Conservation (phyloP, 2,888 invertebrate species). For the Eristalis arbustorum region DNA sequence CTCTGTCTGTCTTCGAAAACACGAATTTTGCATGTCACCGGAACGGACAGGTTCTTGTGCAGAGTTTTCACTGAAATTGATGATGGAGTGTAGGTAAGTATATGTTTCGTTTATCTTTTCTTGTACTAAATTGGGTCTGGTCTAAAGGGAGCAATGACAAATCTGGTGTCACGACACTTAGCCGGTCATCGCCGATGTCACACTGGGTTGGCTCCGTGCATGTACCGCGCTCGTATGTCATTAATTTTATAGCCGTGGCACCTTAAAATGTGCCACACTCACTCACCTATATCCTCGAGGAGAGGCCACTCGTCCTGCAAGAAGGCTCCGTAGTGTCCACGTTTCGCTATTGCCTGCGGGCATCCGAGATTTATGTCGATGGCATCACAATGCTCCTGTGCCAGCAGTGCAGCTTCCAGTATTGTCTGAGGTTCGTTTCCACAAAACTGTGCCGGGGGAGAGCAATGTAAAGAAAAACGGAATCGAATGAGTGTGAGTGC, state of each 20-base stretch:
- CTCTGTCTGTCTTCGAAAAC: constrained; percentile 92
- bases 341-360: constrained; percentile 97
- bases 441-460: constrained; percentile 88
- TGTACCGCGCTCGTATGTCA: constrained; percentile 18
- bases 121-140: constrained; percentile 21
- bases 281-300: constrained; percentile 88
- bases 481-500: background rate
- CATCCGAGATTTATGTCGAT: constrained; percentile 99
- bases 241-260: constrained; percentile 29
- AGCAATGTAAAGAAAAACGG: constrained; percentile 5
- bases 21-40: constrained; percentile 98
- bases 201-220: constrained; percentile 15
- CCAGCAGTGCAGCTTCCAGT: constrained; percentile 92
- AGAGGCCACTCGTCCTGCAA: constrained; percentile 97
- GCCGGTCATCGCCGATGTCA: constrained; percentile 34
- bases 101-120: background rate
- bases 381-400: constrained; percentile 94
- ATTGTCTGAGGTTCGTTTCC: constrained; percentile 95
- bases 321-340: constrained; percentile 97
- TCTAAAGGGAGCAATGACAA: background rate
- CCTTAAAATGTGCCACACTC: constrained; percentile 32
- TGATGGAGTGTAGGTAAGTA: constrained; percentile 12
- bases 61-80: constrained; percentile 85
- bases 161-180: constrained; percentile 52
- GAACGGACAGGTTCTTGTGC: constrained; percentile 87